Evolutionary conservation across 2,888 invertebrate genomes (phyloP), one percentile per base, ranked within the genome.

Genomic region (Timema cristinae): DNA sequence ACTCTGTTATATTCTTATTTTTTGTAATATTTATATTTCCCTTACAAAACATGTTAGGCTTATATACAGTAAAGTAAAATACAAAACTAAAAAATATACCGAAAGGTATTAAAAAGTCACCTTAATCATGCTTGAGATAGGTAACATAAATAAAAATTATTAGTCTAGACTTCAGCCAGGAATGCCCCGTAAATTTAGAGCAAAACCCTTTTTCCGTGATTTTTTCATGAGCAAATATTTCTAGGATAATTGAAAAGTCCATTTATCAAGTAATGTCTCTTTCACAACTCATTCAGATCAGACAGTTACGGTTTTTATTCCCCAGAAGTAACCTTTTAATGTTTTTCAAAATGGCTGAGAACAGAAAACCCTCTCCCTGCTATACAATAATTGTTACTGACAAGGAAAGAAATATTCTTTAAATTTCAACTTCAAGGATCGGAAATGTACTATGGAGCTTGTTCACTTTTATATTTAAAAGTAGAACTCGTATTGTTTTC

Each of bases 401-500:
- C 59, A 59, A 59, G 13, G 15, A n/a, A 11, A 59, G 56, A 59
- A 59, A 59, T 6, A 59, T 59, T 59, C n/a, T 13, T 0, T n/a
- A 59, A 59, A n/a, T n/a, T 59, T 2, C 59, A 59, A 59, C 32
- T 59, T 59, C 59, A 32, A n/a, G 13, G 59, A 13, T 59, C 32
- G 59, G 15, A 59, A 59, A 59, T 59, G 59, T 59, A n/a, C 59
- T 7, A n/a, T n/a, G 13, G 59, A 59, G 59, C 8, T 5, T 59
- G 6, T 59, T n/a, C 15, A 16, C 11, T 52, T 52, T 52, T 52
- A 52, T 52, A 11, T n/a, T n/a, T 56, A 59, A 59, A n/a, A 59
- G 8, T 59, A 59, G 8, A 59, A 59, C 59, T 59, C 59, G 59
- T n/a, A 59, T 59, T 59, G 59, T 59, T 59, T 59, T 59, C 59